These are phyloP conservation scores for Athalia cordata DNA, from an alignment of 2,888 invertebrate species.

Conservation along the genomic window DNA sequence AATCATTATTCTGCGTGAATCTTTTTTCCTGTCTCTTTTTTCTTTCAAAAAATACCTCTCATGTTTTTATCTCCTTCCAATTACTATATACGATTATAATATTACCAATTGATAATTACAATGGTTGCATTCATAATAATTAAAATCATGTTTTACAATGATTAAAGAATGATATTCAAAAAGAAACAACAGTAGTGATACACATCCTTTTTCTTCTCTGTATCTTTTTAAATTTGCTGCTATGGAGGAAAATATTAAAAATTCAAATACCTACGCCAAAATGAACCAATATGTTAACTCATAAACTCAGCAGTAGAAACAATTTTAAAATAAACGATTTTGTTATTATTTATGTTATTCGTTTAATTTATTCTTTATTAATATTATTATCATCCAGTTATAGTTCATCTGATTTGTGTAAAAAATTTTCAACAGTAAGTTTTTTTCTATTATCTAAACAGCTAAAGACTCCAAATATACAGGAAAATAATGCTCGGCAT, in stretches of 20 bases:
- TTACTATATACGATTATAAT: slow-evolving; percentile 23
- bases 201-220: background rate
- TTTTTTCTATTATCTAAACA: slow-evolving; percentile 12
- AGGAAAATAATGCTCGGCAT: slow-evolving; percentile 33
- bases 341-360: slow-evolving; percentile 1
- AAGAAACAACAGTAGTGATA: background rate
- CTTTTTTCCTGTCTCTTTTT: background rate
- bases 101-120: slow-evolving; percentile 14
- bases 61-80: slow-evolving; percentile 4
- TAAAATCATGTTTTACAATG: background rate
- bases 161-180: background rate
- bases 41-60: slow-evolving; percentile 32
- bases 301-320: slow-evolving; percentile 13
- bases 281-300: slow-evolving; percentile 6
- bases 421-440: slow-evolving; percentile 34
- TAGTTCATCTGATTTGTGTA: slow-evolving; percentile 14
- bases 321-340: background rate
- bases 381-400: slow-evolving; percentile 10
- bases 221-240: slow-evolving; percentile 5
- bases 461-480: slow-evolving; percentile 29
- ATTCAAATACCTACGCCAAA: background rate
- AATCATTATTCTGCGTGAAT: slow-evolving; percentile 30
- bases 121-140: background rate
- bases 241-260: background rate
- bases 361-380: slow-evolving; percentile 2